Evolutionary conservation across 2,888 invertebrate species (phyloP), one percentile per base, ranked within the genome.

Genomic region (Stenoptilia bipunctidactyla): DNA sequence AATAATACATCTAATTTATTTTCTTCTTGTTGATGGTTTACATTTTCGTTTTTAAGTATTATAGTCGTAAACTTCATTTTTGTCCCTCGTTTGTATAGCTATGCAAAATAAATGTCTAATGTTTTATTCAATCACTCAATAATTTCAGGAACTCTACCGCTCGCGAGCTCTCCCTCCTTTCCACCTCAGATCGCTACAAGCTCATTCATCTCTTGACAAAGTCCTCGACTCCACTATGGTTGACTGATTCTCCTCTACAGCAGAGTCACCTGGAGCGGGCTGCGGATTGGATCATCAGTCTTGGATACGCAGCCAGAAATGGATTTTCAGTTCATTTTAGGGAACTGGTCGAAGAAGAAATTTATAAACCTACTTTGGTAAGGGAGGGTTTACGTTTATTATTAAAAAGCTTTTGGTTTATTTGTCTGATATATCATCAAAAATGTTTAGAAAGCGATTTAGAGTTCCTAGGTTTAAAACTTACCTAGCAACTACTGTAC

Each of bases 291-390:
- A 85, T 92, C 13, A 86, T 88, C 49, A 88, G 90, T 46, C 72
- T 94, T 13, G 94, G 93, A 0, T 86, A 89, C 43, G 87, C 92
- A 0, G 94, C 94, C 0, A 86, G 83, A 57, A 82, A 87, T 13
- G 94, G 93, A 0, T 88, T 90, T 52, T 84, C 90, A 27, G 89
- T 91, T 0, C 80, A 94, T 44, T 90, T 92, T 61, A 86, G 90
- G 46, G 90, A 91, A 49, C 83, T 91, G 1, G 68, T 85, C 15
- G 70, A 86, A 3, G 69, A 86, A 1, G 88, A 90, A 46, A 68
- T 92, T 38, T 85, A 86, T 51, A 71, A 84, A 20, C 89, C 90
- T 3, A 89, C 88, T 15, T 86, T 91, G 53, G 91, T 91, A 63
- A 85, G 80, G 33, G 12, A 8, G 30, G 20, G 8, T n/a, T 20